Percentiles rank a stretch among this genome's conserved stretches.
These are phyloP conservation scores for Mormyrus lacerda DNA, from an alignment of 2,113 vertebrate species.

Conservation along the genomic window DNA sequence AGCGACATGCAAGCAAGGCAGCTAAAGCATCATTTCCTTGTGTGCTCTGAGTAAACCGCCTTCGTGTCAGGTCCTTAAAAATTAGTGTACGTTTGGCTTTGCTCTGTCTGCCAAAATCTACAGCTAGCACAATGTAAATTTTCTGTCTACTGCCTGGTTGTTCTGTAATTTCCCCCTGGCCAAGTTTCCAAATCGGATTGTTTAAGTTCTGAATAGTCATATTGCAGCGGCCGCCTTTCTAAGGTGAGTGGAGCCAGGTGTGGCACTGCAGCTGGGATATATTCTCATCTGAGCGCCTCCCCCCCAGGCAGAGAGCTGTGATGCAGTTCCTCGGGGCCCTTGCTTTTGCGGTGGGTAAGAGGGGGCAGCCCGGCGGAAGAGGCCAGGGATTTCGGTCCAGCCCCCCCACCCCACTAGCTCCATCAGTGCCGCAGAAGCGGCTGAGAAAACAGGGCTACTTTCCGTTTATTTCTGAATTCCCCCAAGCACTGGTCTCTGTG, in stretches of 20 bases:
- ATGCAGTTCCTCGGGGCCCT: neutral
- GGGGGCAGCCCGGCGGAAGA: neutral
- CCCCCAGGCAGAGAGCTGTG: neutral
- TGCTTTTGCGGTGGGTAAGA: neutral
- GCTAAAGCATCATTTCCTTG: neutral
- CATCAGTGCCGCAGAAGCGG: neutral
- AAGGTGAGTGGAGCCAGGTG: neutral
- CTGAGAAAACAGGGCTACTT: constrained; percentile 13
- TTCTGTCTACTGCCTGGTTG: neutral
- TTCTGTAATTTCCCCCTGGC: neutral
- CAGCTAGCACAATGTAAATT: neutral
- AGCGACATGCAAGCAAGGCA: neutral
- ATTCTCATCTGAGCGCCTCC: neutral
- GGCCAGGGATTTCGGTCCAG: neutral
- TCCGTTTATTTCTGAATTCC: neutral
- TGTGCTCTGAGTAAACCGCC: neutral
- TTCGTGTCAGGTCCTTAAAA: neutral
- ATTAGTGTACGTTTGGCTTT: neutral
- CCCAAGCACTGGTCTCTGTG: neutral
- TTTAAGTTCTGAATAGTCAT: constrained; percentile 10
- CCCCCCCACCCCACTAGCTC: neutral
- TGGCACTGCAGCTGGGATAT: neutral
- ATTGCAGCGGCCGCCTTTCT: neutral
- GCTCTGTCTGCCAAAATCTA: neutral
- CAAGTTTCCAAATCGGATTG: neutral